These are phyloP conservation scores for Progne subis DNA, from an alignment of 2,113 vertebrate genomes.

Conservation along the genomic window DNA sequence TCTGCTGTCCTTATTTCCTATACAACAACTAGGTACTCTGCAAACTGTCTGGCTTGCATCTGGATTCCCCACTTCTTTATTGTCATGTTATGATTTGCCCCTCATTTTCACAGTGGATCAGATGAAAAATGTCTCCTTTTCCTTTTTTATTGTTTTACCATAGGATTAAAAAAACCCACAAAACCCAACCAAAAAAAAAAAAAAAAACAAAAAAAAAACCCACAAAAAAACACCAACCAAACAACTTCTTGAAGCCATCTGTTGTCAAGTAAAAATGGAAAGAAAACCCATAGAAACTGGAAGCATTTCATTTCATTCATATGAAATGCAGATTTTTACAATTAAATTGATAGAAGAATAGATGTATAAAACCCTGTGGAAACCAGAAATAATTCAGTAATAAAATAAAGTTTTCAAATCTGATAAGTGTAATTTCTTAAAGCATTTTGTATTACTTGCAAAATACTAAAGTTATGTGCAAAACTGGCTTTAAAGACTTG, in stretches of 20 bases:
- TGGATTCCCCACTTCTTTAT: not conserved
- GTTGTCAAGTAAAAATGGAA: not conserved
- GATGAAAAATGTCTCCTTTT: not conserved
- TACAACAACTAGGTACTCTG: not conserved
- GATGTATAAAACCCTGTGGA: not conserved
- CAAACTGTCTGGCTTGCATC: not conserved
- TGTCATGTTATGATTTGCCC: not conserved
- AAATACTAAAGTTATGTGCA: not conserved
- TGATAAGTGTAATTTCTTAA: not conserved
- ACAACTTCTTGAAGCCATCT: not conserved
- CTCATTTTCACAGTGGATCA: not conserved
- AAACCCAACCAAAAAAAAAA: not conserved
- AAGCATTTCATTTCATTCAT: not conserved
- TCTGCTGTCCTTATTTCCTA: not conserved
- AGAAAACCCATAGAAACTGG: not conserved
- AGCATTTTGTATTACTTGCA: not conserved
- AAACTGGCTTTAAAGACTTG: not conserved
- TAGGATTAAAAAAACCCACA: rapidly evolving
- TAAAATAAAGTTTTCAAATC: not conserved
- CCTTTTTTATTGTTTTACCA: not conserved
- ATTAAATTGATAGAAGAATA: not conserved
- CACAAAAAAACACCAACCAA: too few relatives aligned
- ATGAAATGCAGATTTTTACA: not conserved
- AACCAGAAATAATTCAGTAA: not conserved
- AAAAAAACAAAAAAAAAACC: not conserved